These are phyloP conservation scores for Chymomyza fuscimana DNA, from an alignment of 2,888 invertebrate species.

Conservation along the genomic window DNA sequence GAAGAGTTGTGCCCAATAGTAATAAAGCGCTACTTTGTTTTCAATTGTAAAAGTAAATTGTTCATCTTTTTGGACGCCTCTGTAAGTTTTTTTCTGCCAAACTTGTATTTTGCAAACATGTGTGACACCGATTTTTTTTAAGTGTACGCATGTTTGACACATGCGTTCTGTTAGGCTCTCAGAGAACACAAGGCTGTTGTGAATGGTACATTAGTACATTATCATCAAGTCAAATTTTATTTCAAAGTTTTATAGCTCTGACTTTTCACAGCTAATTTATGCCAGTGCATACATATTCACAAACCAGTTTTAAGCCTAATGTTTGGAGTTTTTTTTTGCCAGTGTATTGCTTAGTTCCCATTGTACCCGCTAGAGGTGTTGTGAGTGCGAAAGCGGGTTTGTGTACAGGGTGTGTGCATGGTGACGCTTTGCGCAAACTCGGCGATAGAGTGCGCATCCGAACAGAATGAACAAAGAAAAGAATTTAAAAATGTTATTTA, in stretches of 20 bases:
- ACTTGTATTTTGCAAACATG: no score
- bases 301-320: neutral
- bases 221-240: neutral
- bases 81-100: no score
- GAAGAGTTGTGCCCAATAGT: no score
- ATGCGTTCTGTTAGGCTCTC: neutral
- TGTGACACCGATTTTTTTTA: neutral
- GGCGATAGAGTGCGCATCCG: conserved; percentile 49
- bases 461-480: neutral
- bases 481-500: no score
- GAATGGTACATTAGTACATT: neutral
- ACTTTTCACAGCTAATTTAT: conserved; percentile 5
- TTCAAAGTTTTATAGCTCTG: neutral
- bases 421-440: conserved; percentile 55
- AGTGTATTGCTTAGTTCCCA: conserved; percentile 39
- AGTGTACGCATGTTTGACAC: neutral
- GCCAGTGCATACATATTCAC: neutral
- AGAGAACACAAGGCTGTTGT: neutral
- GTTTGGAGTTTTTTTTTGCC: neutral
- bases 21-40: no score
- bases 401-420: conserved; percentile 47
- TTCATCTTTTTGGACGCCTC: no score
- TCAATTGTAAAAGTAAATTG: no score
- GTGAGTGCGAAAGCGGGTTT: conserved; percentile 36
- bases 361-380: conserved; percentile 47